A percentile compares a stretch with the other conserved stretches of the same genome.
Conservation (phyloP, 2,113 vertebrate genomes). For the Chaetops frenatus region DNA sequence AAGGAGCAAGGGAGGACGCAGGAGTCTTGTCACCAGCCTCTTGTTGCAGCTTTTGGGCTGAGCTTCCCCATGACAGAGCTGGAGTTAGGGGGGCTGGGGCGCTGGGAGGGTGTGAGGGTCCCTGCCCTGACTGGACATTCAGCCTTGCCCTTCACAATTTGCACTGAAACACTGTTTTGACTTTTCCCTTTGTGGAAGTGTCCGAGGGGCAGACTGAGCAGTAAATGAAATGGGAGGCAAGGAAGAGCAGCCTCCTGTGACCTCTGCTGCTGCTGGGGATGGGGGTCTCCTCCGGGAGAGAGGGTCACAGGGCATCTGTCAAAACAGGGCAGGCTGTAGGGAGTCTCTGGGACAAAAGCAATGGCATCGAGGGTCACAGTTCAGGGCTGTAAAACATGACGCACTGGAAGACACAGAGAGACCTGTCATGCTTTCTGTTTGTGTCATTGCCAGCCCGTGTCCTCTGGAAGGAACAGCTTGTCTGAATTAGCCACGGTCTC, state of each 20-base stretch:
- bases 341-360: background rate
- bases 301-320: background rate
- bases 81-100: background rate
- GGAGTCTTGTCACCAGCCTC: background rate
- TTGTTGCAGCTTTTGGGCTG: background rate
- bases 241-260: background rate
- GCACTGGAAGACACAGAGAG: fast-evolving
- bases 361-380: background rate
- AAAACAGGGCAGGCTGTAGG: background rate
- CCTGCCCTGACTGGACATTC: background rate
- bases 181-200: background rate
- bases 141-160: background rate
- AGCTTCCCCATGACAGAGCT: background rate
- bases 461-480: background rate
- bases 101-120: fast-evolving
- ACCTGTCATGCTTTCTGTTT: background rate
- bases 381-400: background rate
- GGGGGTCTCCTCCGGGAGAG: background rate
- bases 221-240: background rate
- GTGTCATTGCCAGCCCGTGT: background rate
- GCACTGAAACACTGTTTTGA: background rate
- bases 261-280: background rate
- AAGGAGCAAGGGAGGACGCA: background rate
- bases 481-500: background rate
- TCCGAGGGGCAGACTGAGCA: background rate